A percentile compares a stretch with the other conserved stretches of the same genome.
These are phyloP conservation scores for Enteromius anoplus DNA, from an alignment of 2,797 vertebrate species.

Conservation along the genomic window DNA sequence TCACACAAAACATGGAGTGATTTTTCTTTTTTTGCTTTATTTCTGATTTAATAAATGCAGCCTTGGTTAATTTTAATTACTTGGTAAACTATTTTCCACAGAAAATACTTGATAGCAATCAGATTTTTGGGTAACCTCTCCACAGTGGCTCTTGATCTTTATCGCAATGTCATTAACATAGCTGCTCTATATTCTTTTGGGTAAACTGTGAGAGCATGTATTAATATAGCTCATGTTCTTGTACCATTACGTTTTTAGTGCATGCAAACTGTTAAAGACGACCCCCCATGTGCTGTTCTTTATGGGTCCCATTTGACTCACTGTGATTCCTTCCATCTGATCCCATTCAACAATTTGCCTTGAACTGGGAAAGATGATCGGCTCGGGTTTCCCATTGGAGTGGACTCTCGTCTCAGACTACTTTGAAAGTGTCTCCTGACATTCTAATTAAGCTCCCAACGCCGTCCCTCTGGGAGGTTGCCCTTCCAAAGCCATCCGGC, in stretches of 20 bases:
- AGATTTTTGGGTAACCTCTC: not conserved
- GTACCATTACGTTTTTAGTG: conserved; percentile 39
- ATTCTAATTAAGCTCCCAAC: conserved; percentile 86
- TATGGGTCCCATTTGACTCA: conserved; percentile 67
- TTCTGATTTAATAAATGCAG: not conserved
- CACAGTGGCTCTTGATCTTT: not conserved
- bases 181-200: not conserved
- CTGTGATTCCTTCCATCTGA: conserved; percentile 72
- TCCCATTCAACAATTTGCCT: conserved; percentile 80
- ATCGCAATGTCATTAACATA: conserved; percentile 37
- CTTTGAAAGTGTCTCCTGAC: conserved; percentile 78
- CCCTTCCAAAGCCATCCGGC: conserved; percentile 70
- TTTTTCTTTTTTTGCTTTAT: not conserved
- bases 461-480: conserved; percentile 73
- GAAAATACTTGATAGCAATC: not conserved
- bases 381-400: conserved; percentile 76
- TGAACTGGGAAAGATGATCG: conserved; percentile 83
- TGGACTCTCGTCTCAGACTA: conserved; percentile 77
- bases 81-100: not conserved
- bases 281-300: conserved; percentile 70
- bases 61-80: not conserved
- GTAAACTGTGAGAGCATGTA: conserved; percentile 27
- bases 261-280: conserved; percentile 69
- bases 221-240: conserved; percentile 46
- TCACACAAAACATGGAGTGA: not conserved